Conservation (phyloP, 2,797 vertebrate species). For the Gastrophryne carolinensis region DNA sequence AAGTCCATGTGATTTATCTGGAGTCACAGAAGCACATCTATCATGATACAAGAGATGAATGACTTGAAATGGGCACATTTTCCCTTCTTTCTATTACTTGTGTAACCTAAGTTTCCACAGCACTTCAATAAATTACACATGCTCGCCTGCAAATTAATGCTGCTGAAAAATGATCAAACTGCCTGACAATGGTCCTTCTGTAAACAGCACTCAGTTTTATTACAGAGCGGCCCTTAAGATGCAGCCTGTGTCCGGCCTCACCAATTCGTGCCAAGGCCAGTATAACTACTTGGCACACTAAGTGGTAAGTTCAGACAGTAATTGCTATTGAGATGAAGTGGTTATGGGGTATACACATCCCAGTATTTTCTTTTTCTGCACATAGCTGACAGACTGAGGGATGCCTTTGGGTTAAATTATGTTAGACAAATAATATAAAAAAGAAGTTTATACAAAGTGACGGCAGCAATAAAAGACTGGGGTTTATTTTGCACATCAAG, state of each 20-base stretch:
- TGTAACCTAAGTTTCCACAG: background rate
- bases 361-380: background rate
- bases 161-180: constrained; percentile 26
- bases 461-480: background rate
- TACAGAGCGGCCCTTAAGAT: constrained; percentile 4
- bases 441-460: background rate
- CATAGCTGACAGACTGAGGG: background rate
- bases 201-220: constrained; percentile 17
- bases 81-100: background rate
- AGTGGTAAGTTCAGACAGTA: background rate
- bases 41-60: constrained; percentile 25
- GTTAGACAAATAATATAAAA: background rate
- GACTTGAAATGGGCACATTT: constrained; percentile 16
- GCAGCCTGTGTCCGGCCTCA: background rate
- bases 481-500: background rate
- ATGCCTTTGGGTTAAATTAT: background rate
- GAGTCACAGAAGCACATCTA: constrained; percentile 10
- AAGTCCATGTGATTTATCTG: constrained; percentile 20
- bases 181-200: background rate
- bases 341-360: background rate
- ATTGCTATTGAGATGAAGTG: background rate
- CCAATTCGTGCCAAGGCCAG: background rate
- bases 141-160: constrained; percentile 10
- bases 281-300: background rate
- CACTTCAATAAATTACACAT: constrained; percentile 25